Conservation (phyloP, 2,113 vertebrate genomes). For the Chinchilla lanigera region DNA sequence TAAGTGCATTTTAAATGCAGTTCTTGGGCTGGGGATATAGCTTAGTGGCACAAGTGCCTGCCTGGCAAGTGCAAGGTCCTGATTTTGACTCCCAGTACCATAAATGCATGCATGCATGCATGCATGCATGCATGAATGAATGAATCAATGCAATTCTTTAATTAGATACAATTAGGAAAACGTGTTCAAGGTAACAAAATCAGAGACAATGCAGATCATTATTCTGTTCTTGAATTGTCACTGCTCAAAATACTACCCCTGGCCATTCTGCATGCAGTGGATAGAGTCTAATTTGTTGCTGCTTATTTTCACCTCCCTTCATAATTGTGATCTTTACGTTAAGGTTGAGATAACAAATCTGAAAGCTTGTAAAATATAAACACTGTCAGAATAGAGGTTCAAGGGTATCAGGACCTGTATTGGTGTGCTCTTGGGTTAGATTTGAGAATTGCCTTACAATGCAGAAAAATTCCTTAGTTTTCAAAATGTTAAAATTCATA, state of each 20-base stretch:
- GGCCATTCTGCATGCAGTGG: not conserved
- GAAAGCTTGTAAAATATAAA: constrained; percentile 25
- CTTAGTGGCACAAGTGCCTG: too few relatives aligned
- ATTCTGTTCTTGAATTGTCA: constrained; percentile 49
- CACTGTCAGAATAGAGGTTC: not conserved
- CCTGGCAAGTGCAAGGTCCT: too few relatives aligned
- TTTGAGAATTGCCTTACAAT: not conserved
- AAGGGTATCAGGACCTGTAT: not conserved
- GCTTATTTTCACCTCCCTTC: constrained; percentile 42
- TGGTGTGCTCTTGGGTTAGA: not conserved
- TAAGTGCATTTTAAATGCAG: constrained; percentile 48
- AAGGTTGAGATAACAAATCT: constrained; percentile 36
- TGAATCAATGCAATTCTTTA: constrained; percentile 56
- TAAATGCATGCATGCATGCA: too few relatives aligned
- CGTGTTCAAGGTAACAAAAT: constrained; percentile 83
- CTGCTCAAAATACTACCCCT: not conserved
- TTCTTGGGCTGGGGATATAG: constrained; percentile 36
- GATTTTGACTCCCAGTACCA: too few relatives aligned
- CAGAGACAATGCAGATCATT: constrained; percentile 76
- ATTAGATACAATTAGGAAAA: constrained; percentile 80
- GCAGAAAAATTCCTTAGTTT: constrained; percentile 27
- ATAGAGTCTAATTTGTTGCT: constrained; percentile 26
- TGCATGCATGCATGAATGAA: too few relatives aligned
- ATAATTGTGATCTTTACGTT: constrained; percentile 40
- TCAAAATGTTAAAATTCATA: not conserved